phyloP scores from a whole-genome alignment of 2,797 vertebrate species.

The Bradypodion ventrale region DNA sequence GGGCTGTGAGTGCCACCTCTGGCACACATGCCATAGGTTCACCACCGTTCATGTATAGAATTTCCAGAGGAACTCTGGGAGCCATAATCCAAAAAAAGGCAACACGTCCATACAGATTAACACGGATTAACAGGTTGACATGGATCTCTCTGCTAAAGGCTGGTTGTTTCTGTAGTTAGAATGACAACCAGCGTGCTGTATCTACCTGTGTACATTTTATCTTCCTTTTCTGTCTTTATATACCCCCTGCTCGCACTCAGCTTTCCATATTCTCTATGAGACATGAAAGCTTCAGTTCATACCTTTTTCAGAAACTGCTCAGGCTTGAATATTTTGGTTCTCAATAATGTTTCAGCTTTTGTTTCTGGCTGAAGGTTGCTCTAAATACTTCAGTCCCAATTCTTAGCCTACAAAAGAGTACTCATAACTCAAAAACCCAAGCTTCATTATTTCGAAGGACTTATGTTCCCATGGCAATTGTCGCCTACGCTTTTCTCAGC shows the following conservation, averaged over 20 bases:
- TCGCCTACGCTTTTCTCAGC: conserved; percentile 51
- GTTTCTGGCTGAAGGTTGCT: conserved; percentile 35
- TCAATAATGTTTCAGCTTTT: conserved; percentile 15
- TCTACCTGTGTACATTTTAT: background rate
- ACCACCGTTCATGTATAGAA: too few relatives aligned
- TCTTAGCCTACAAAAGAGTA: conserved; percentile 29
- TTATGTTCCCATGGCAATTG: conserved; percentile 68
- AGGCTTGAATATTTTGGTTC: background rate
- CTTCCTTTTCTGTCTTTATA: background rate
- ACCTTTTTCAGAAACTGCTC: background rate
- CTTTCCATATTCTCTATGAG: background rate
- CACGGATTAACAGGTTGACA: background rate
- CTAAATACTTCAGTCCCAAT: conserved; percentile 49
- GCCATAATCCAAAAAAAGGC: too few relatives aligned
- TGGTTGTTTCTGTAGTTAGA: background rate
- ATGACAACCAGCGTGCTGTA: background rate
- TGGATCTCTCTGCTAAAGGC: background rate
- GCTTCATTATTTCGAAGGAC: conserved; percentile 62
- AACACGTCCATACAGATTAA: background rate
- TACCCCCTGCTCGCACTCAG: background rate
- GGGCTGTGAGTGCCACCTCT: too few relatives aligned
- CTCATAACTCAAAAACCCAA: conserved; percentile 41
- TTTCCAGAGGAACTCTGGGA: too few relatives aligned
- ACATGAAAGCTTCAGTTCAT: background rate
- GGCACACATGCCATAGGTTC: too few relatives aligned